Base-by-base conservation (phyloP, 2,113 vertebrate genomes). In the Sterrhoptilus dennistouni region DNA sequence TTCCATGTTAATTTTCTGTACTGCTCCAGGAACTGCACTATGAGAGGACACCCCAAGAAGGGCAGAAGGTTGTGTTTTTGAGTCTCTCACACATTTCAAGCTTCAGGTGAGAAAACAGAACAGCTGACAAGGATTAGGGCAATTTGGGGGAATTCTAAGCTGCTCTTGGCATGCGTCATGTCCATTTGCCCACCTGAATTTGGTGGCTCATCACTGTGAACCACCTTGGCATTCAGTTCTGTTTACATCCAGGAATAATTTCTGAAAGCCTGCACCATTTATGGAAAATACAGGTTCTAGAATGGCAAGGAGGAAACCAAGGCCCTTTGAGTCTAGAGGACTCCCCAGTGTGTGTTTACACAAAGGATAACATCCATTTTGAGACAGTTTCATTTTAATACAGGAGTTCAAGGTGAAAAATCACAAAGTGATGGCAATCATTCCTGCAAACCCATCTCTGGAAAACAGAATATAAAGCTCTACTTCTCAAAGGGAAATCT, bases 191-290 rank as follows among this genome's bases (percentile, higher is more conserved):
- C 54, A 13, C n/a, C 23, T 16, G 29, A 57, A n/a, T 25, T 24
- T 35, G 60, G 69, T 17, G 59, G 33, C 11, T 64, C 2, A 0
- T 23, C 40, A 7, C 38, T 38, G 35, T 3, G 0, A 33, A 44
- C 11, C 21, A 8, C 38, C 59, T 45, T 7, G 2, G 14, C 66
- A 63, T 23, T 28, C 44, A 40, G 5, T 21, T 47, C 53, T 20
- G 29, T 36, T 54, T 36, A 63, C 53, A 24, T 10, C 12, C 52
- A 36, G 2, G 4, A 56, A 42, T 23, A 14, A 22, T 16, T 65
- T 64, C 24, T 33, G 35, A 53, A 71, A 79, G 53, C 14, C 45
- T 29, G n/a, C 44, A 27, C 35, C 18, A 15, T 6, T 70, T 61
- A 18, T 11, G 35, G 9, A 52, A 82, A 72, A 85, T 4, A 61